phyloP scores from a whole-genome alignment of 53 echinoderm and acorn worm species.

The Apostichopus leukothele region DNA sequence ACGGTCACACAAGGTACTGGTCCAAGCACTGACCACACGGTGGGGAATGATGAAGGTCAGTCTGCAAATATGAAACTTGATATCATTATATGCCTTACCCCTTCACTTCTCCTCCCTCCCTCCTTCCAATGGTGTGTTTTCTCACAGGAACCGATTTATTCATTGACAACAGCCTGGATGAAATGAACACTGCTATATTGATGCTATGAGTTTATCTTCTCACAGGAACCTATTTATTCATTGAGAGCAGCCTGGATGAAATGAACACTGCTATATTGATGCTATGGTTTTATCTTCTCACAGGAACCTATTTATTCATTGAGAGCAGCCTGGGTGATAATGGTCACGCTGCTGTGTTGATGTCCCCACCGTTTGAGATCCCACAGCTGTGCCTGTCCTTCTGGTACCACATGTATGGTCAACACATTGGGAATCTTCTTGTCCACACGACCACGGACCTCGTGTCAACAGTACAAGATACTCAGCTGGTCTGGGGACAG shows the following conservation, averaged over 20 bases:
- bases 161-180: too few relatives aligned
- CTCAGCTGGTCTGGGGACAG: conserved; percentile 38
- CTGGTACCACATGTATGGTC: conserved; percentile 85
- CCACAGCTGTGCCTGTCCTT: conserved; percentile 54
- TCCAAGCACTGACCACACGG: conserved; percentile 78
- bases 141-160: too few relatives aligned
- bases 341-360: conserved; percentile 40
- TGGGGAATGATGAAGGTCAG: conserved; percentile 62
- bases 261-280: too few relatives aligned
- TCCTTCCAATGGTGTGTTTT: too few relatives aligned
- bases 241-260: conserved; percentile 67
- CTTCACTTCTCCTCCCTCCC: too few relatives aligned
- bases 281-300: neutral
- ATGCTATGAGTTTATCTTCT: neutral
- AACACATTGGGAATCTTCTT: conserved; percentile 57
- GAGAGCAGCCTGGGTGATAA: conserved; percentile 66
- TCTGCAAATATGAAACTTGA: neutral
- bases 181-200: neutral
- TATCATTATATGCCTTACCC: too few relatives aligned
- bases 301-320: conserved; percentile 88
- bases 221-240: conserved; percentile 83
- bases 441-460: conserved; percentile 50
- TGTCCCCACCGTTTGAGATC: conserved; percentile 21
- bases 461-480: neutral
- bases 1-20: conserved; percentile 72